phyloP scores from a whole-genome alignment of 1,140 invertebrate species.

The Plectus sambesii region DNA sequence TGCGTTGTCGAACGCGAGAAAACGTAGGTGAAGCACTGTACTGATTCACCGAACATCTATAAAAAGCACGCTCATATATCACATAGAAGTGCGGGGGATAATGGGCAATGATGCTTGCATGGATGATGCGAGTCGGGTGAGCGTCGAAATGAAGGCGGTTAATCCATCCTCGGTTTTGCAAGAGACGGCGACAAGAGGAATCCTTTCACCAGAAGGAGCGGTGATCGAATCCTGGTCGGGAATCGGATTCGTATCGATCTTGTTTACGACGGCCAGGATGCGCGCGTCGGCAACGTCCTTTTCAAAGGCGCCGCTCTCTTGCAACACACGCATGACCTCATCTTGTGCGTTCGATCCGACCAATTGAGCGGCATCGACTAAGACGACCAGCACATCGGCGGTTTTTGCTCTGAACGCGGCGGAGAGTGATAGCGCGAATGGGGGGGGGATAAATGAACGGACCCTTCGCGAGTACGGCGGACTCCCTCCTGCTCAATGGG shows the following conservation, averaged over 20 bases:
- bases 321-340: conserved; percentile 12
- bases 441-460: conserved; percentile 6
- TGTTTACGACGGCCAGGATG: conserved; percentile 30
- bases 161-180: conserved; percentile 21
- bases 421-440: conserved; percentile 6
- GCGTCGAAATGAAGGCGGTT: conserved; percentile 16
- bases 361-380: conserved; percentile 18
- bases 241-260: conserved; percentile 12
- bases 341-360: not conserved
- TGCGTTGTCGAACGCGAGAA: conserved; percentile 20
- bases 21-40: conserved; percentile 9
- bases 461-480: conserved; percentile 25
- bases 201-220: too few species aligned
- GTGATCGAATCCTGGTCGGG: not conserved
- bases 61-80: too few species aligned
- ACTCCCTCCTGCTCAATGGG: conserved; percentile 35
- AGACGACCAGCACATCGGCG: conserved; percentile 31
- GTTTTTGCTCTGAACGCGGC: conserved; percentile 27
- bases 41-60: too few species aligned
- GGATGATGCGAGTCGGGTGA: too few species aligned
- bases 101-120: too few species aligned
- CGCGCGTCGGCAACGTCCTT: conserved; percentile 10
- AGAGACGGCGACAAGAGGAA: conserved; percentile 22
- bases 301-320: conserved; percentile 3
- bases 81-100: too few species aligned